Conservation (phyloP, 1,140 invertebrate genomes). For the Drosophila elegans region DNA sequence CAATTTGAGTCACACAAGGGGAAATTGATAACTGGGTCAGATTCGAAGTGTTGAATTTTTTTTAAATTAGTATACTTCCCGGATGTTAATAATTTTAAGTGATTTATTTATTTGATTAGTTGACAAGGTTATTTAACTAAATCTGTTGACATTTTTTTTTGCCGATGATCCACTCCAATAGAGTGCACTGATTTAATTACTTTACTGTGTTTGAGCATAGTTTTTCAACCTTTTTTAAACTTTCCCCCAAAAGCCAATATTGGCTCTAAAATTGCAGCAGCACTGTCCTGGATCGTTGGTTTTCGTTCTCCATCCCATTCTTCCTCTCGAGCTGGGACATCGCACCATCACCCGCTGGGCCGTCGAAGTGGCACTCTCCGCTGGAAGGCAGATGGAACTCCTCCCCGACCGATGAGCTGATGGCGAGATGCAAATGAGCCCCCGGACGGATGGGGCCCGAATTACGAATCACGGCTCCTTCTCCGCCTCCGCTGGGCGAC, state of each 20-base stretch:
- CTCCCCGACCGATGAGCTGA: not conserved
- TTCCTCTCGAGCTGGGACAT: constrained; percentile 8
- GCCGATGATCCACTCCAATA: too few relatives aligned
- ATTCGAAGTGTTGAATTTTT: too few relatives aligned
- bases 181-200: too few relatives aligned
- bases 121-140: too few relatives aligned
- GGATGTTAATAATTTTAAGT: too few relatives aligned
- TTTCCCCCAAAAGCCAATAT: not conserved
- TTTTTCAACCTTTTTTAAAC: too few relatives aligned
- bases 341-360: constrained; percentile 33
- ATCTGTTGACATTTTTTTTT: too few relatives aligned
- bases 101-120: too few relatives aligned
- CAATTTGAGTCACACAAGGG: too few relatives aligned
- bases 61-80: too few relatives aligned
- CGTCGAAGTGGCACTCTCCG: constrained; percentile 5
- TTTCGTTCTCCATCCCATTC: not conserved
- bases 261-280: not conserved
- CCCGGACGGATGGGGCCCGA: constrained; percentile 1
- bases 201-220: too few relatives aligned
- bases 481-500: constrained; percentile 25
- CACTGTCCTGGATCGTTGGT: not conserved
- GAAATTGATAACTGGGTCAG: too few relatives aligned
- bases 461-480: constrained; percentile 21
- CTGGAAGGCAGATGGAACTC: not conserved
- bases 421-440: constrained; percentile 32